Evolutionary conservation across 1,140 invertebrate genomes (phyloP).

Genomic region (Conopomorpha cramerella): DNA sequence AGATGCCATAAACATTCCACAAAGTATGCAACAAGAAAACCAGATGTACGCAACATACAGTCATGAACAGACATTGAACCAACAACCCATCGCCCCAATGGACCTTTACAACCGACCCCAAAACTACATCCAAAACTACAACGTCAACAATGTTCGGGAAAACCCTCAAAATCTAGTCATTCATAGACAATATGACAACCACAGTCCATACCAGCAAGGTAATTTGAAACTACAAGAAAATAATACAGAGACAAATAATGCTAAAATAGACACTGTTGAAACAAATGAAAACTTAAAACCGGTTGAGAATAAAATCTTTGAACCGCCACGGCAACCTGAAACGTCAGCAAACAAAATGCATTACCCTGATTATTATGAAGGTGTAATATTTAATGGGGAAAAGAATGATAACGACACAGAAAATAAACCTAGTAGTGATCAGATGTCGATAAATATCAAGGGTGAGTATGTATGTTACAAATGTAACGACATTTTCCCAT

Average conservation of each 20-base stretch:
- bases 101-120: slow-evolving; percentile 30
- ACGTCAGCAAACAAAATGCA: too few relatives aligned
- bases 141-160: slow-evolving; percentile 9
- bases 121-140: slow-evolving; percentile 27
- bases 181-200: slow-evolving; percentile 30
- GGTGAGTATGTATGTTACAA: slow-evolving; percentile 42
- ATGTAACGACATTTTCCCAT: slow-evolving; percentile 33
- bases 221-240: slow-evolving; percentile 25
- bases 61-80: slow-evolving; percentile 13
- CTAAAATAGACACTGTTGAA: slow-evolving; percentile 18
- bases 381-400: slow-evolving; percentile 7
- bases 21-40: slow-evolving; percentile 21
- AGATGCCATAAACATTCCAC: too few relatives aligned
- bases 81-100: slow-evolving; percentile 26
- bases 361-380: too few relatives aligned
- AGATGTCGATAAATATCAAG: slow-evolving; percentile 35
- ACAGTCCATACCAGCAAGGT: slow-evolving; percentile 22
- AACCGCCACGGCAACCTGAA: too few relatives aligned
- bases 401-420: slow-evolving; percentile 31
- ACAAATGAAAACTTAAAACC: slow-evolving; percentile 44
- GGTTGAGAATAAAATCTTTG: slow-evolving; percentile 38
- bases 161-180: slow-evolving; percentile 46
- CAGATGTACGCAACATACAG: slow-evolving; percentile 24
- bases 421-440: too few relatives aligned
- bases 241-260: slow-evolving; percentile 2